These are phyloP conservation scores for Epinephelus moara DNA, from an alignment of 2,113 vertebrate species.

Conservation along the genomic window DNA sequence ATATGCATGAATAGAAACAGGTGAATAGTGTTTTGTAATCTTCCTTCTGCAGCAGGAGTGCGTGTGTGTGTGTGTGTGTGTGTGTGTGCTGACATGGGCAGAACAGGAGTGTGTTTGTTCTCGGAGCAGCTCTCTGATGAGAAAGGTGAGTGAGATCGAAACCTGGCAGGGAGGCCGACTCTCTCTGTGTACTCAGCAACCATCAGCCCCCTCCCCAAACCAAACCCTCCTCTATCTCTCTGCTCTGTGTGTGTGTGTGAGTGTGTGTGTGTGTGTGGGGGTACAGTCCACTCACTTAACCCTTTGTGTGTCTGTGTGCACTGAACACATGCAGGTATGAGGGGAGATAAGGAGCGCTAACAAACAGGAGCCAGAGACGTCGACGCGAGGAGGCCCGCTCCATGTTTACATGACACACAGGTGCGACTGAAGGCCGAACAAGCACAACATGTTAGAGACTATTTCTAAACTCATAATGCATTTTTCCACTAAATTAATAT, in stretches of 20 bases:
- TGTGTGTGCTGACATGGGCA: constrained; percentile 16
- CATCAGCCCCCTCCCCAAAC: constrained; percentile 1
- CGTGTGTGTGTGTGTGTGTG: constrained; percentile 4
- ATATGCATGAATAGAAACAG: neutral
- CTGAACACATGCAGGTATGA: constrained; percentile 11
- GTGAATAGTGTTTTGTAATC: neutral
- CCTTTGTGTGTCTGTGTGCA: neutral
- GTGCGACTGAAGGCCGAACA: neutral
- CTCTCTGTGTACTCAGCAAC: constrained; percentile 53
- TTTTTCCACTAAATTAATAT: neutral
- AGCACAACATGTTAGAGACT: neutral
- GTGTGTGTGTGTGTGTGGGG: neutral
- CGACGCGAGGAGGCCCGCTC: neutral
- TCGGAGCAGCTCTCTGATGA: constrained; percentile 33
- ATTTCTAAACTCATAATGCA: neutral
- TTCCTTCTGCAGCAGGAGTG: neutral
- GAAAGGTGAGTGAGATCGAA: constrained; percentile 68
- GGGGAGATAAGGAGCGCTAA: constrained; percentile 18
- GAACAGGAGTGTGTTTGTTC: constrained; percentile 71
- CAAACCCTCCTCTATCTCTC: neutral
- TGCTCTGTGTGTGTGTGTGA: neutral
- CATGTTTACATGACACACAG: constrained; percentile 14
- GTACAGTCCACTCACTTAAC: neutral
- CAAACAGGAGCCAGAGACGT: constrained; percentile 22
- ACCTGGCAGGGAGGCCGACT: constrained; percentile 60